Evolutionary conservation across 2,797 vertebrate species (phyloP).

Genomic region (Notoglanidium macrostoma): DNA sequence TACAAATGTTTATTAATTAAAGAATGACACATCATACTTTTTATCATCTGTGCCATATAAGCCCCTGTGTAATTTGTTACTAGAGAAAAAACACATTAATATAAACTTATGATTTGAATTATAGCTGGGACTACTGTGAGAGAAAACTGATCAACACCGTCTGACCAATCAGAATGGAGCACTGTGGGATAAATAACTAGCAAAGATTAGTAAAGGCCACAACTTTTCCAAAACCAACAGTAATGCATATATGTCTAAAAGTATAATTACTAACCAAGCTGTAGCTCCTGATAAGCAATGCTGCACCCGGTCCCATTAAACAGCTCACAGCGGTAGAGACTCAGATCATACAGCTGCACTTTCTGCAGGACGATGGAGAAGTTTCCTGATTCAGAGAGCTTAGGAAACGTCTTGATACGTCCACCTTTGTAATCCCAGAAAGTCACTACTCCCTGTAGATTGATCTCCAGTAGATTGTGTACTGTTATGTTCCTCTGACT

Average conservation of each 20-base stretch:
- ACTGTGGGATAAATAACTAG: not conserved
- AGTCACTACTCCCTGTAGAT: fast-evolving
- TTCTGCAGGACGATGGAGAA: not conserved
- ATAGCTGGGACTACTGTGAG: not conserved
- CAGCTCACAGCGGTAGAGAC: conserved; percentile 42
- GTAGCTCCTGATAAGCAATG: conserved; percentile 9
- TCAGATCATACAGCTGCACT: conserved; percentile 39
- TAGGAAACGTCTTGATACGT: conserved; percentile 1
- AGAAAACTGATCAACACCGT: not conserved
- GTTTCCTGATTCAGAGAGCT: conserved; percentile 24
- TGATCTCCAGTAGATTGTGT: not conserved
- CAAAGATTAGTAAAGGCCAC: not conserved
- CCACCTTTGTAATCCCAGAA: not conserved
- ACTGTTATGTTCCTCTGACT: not conserved
- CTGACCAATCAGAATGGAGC: not conserved
- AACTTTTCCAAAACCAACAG: not conserved
- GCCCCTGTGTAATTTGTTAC: not conserved
- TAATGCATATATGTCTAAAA: not conserved
- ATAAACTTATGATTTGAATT: not conserved
- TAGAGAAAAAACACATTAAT: not conserved
- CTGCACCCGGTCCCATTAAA: not conserved
- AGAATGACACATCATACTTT: not conserved
- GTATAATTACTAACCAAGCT: not conserved
- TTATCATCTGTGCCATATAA: too few species aligned
- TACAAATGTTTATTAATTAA: not conserved